phyloP scores from a whole-genome alignment of 2,113 vertebrate genomes.

The Cercopithecus mona region DNA sequence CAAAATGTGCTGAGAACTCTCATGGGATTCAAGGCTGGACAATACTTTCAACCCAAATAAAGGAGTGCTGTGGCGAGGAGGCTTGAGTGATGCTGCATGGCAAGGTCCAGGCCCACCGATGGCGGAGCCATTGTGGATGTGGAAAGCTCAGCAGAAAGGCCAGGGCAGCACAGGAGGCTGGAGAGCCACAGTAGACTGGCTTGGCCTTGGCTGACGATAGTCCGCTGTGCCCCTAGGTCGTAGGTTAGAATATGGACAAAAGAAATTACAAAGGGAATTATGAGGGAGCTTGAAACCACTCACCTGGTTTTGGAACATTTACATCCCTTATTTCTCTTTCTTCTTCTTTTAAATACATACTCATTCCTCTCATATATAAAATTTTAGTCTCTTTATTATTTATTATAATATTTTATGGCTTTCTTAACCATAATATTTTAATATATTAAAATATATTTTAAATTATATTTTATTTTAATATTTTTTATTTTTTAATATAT shows the following conservation, averaged over 20 bases:
- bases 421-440: background rate
- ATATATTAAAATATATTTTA: background rate
- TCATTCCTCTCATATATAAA: background rate
- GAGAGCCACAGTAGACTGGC: too few species aligned
- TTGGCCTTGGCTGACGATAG: background rate
- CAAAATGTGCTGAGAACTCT: background rate
- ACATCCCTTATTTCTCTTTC: background rate
- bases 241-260: background rate
- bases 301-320: background rate
- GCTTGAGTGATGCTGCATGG: background rate
- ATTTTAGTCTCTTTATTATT: conserved; percentile 32
- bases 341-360: background rate
- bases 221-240: fast-evolving
- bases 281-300: background rate
- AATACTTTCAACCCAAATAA: background rate
- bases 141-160: too few species aligned
- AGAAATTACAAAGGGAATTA: background rate
- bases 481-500: background rate
- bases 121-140: too few species aligned
- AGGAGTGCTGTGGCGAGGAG: background rate
- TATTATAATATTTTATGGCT: background rate
- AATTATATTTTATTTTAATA: background rate
- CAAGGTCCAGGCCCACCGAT: too few species aligned
- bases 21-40: background rate
- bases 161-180: fast-evolving